Percentiles rank a stretch among this genome's conserved stretches.
Conservation (phyloP, 2,888 invertebrate genomes). For the Buathra laborator region DNA sequence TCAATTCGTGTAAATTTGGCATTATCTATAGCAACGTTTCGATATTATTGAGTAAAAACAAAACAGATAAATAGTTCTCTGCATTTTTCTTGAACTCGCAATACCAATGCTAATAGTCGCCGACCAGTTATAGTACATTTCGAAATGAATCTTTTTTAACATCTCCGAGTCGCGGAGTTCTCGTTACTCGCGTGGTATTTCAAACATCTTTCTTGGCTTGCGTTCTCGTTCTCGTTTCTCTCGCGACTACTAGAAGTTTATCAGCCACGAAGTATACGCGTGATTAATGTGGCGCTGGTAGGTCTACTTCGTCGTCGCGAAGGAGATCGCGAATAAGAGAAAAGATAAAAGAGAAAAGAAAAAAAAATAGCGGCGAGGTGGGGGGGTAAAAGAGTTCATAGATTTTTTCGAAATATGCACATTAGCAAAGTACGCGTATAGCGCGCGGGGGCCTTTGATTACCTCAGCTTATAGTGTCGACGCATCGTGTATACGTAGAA, state of each 20-base stretch:
- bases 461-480: constrained; percentile 61
- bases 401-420: constrained; percentile 37
- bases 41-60: neutral
- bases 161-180: neutral
- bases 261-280: constrained; percentile 21
- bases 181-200: constrained; percentile 10
- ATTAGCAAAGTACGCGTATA: constrained; percentile 51
- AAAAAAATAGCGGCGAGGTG: neutral
- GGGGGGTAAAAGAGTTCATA: constrained; percentile 7
- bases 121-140: neutral
- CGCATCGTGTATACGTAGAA: constrained; percentile 20
- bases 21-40: neutral
- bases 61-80: neutral
- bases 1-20: neutral
- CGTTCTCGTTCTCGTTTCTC: constrained; percentile 17
- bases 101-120: neutral
- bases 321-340: constrained; percentile 11
- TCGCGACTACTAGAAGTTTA: neutral
- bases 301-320: constrained; percentile 9
- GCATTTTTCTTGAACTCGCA: neutral
- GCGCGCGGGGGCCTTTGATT: constrained; percentile 68
- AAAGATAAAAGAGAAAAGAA: neutral
- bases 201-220: constrained; percentile 4
- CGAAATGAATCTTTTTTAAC: constrained; percentile 2
- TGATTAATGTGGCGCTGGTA: constrained; percentile 41